A percentile compares a stretch with the other conserved stretches of the same genome.
Conservation (phyloP, 2,113 vertebrate genomes). For the Sula dactylatra region DNA sequence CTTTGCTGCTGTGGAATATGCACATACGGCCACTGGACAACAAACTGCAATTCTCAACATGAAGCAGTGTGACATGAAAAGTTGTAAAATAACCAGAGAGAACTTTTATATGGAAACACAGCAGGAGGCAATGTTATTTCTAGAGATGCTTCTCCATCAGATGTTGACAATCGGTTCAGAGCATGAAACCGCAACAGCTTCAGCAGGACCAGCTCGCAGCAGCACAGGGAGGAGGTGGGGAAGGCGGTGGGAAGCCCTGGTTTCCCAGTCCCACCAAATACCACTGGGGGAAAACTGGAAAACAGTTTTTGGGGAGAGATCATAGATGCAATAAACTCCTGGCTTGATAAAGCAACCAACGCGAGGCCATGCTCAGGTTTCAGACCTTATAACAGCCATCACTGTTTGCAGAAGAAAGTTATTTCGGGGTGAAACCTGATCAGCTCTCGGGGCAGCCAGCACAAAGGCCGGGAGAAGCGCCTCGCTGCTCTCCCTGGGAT, state of each 20-base stretch:
- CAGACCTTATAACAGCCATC: background rate
- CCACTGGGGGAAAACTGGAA: background rate
- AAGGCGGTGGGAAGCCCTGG: background rate
- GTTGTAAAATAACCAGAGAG: background rate
- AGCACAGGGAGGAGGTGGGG: background rate
- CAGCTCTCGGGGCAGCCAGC: background rate
- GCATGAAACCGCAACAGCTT: background rate
- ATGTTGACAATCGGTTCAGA: background rate
- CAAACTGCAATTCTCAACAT: background rate
- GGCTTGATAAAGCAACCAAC: background rate
- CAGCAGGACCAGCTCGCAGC: background rate
- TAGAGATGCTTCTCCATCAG: background rate
- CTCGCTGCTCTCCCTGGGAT: background rate
- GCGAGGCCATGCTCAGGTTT: background rate
- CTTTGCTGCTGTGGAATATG: background rate
- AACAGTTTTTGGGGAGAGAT: background rate
- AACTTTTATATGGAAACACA: background rate
- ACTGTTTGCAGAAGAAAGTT: slow-evolving; percentile 35
- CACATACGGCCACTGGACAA: accelerated
- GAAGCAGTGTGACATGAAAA: background rate
- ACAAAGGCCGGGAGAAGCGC: background rate
- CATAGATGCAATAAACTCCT: background rate
- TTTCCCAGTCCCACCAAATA: background rate
- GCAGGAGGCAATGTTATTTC: background rate
- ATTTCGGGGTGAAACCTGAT: slow-evolving; percentile 39